A percentile compares a stretch with the other conserved stretches of the same genome.
Evolutionary conservation across 2,888 invertebrate genomes (phyloP).

Genomic region (Phytoseiulus persimilis): DNA sequence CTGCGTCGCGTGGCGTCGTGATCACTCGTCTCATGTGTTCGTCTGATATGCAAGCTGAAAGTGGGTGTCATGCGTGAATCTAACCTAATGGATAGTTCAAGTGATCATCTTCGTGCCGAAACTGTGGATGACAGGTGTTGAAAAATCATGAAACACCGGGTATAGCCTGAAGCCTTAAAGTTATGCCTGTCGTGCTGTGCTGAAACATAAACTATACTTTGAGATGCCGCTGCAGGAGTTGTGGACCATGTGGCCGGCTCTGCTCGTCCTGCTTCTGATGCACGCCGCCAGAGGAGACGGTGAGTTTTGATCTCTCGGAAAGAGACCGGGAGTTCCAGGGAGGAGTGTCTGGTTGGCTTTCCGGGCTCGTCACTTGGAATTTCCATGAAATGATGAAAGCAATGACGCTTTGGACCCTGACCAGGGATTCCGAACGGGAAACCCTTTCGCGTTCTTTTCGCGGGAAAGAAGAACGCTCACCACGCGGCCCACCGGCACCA

Average conservation of each 20-base stretch:
- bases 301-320: background rate
- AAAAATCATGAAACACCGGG: background rate
- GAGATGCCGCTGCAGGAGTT: background rate
- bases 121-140: background rate
- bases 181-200: background rate
- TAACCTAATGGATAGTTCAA: background rate
- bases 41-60: background rate
- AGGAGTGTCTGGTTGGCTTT: no score
- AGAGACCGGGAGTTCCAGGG: background rate
- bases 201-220: background rate
- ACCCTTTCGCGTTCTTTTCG: no score
- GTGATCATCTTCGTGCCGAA: background rate
- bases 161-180: background rate
- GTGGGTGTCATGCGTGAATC: slow-evolving; percentile 5
- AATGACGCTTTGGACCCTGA: no score
- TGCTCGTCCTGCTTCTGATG: background rate
- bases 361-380: no score
- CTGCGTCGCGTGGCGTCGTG: slow-evolving; percentile 5
- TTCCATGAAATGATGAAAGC: no score
- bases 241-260: background rate
- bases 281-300: background rate
- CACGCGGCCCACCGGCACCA: no score
- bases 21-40: background rate
- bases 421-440: no score
- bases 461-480: no score